phyloP scores from a whole-genome alignment of 2,113 vertebrate genomes.

The Lathamus discolor region DNA sequence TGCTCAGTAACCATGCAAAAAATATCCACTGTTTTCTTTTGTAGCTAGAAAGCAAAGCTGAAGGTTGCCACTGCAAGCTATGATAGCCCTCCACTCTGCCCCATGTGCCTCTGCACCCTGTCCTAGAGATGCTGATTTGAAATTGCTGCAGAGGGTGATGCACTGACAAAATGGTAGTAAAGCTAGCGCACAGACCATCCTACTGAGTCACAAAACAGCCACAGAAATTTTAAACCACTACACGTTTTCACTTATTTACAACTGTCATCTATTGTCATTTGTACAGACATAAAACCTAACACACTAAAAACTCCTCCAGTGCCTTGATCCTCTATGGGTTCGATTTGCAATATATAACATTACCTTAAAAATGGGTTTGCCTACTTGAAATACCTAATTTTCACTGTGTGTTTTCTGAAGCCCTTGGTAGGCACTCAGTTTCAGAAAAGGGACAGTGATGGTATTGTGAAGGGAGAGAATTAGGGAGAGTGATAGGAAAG shows the following conservation, averaged over 20 bases:
- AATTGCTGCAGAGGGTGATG: background rate
- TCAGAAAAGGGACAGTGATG: background rate
- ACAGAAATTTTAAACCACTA: background rate
- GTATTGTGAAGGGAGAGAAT: background rate
- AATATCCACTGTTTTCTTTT: background rate
- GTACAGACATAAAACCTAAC: background rate
- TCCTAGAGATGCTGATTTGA: background rate
- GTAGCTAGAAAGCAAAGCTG: background rate
- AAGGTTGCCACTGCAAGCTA: background rate
- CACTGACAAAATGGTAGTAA: background rate
- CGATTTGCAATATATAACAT: background rate
- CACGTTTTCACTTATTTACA: background rate
- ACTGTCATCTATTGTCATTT: background rate
- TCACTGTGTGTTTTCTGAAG: background rate
- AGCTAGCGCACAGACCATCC: background rate
- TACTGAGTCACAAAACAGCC: background rate
- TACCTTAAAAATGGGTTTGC: background rate
- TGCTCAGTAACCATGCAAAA: background rate
- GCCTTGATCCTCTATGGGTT: background rate
- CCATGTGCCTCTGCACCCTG: background rate
- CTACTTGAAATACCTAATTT: background rate
- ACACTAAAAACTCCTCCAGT: background rate
- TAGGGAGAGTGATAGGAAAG: background rate
- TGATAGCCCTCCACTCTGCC: background rate
- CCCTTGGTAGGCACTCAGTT: background rate